Evolutionary conservation across 2,797 vertebrate genomes (phyloP).

Genomic region (Oophaga sylvatica): DNA sequence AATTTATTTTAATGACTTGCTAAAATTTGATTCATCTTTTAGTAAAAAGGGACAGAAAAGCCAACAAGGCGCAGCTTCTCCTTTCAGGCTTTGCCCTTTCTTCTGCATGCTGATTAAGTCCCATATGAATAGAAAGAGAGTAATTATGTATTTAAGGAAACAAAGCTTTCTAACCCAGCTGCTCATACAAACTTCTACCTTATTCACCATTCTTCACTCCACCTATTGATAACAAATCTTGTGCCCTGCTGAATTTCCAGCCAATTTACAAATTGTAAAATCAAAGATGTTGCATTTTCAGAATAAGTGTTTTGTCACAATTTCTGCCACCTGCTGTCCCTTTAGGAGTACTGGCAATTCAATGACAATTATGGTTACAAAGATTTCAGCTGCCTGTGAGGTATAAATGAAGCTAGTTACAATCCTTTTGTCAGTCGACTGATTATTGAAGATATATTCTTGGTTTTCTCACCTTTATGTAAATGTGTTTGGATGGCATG

Average conservation of each 20-base stretch:
- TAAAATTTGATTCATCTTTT: constrained; percentile 35
- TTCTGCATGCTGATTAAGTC: constrained; percentile 27
- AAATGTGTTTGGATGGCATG: not conserved
- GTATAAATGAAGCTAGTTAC: constrained; percentile 10
- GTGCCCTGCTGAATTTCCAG: constrained; percentile 19
- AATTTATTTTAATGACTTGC: constrained; percentile 48
- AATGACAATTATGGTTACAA: constrained; percentile 13
- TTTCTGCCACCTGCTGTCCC: constrained; percentile 42
- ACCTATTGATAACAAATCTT: constrained; percentile 20
- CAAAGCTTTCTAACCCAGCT: constrained; percentile 40
- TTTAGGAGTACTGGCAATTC: constrained; percentile 22
- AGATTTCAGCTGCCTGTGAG: constrained; percentile 20
- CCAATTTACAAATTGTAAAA: constrained; percentile 44
- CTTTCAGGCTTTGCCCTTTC: constrained; percentile 39
- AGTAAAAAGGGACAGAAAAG: constrained; percentile 9
- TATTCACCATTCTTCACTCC: constrained; percentile 33
- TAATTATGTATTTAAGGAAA: constrained; percentile 40
- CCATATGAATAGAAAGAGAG: constrained; percentile 19
- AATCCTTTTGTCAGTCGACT: constrained; percentile 16
- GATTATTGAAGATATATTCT: not conserved
- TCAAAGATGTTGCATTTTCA: constrained; percentile 36
- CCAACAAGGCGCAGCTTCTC: constrained; percentile 19
- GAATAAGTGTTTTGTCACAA: constrained; percentile 32
- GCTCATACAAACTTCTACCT: constrained; percentile 37
- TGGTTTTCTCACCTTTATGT: constrained; percentile 3